Evolutionary conservation across 2,888 invertebrate species (phyloP).

Genomic region (Dinocampus coccinellae): DNA sequence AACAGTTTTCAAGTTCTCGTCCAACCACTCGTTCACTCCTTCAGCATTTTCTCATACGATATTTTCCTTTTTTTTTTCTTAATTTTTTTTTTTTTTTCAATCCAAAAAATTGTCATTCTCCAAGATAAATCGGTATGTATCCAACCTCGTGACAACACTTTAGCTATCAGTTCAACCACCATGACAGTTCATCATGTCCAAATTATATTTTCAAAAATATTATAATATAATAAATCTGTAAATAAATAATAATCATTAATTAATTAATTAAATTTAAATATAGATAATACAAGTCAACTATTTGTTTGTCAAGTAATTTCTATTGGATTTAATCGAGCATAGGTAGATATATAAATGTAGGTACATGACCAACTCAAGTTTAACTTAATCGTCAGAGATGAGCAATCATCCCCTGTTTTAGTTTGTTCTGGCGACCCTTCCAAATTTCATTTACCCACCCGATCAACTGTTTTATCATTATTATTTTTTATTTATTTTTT

Average conservation of each 20-base stretch:
- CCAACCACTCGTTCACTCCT: slow-evolving; percentile 6
- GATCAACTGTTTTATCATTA: background rate
- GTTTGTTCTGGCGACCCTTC: slow-evolving; percentile 10
- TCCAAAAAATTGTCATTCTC: background rate
- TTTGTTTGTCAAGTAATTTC: too few species aligned
- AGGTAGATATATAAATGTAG: background rate
- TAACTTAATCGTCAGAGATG: background rate
- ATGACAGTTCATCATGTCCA: background rate
- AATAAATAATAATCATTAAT: background rate
- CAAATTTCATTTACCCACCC: slow-evolving; percentile 6
- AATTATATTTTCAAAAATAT: background rate
- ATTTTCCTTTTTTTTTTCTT: background rate
- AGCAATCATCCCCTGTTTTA: background rate
- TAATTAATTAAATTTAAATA: background rate
- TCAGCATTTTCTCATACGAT: slow-evolving; percentile 7
- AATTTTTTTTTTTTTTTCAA: background rate
- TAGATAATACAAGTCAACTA: too few species aligned
- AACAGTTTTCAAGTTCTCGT: slow-evolving; percentile 32
- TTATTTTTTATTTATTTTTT: background rate
- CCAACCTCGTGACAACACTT: background rate
- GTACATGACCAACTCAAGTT: background rate
- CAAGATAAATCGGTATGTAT: slow-evolving; percentile 1
- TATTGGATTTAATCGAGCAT: too few species aligned
- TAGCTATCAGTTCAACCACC: background rate
- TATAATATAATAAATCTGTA: background rate